These are phyloP conservation scores for Eudiplozoon nipponicum DNA, from an alignment of 2,888 invertebrate genomes.

Conservation along the genomic window DNA sequence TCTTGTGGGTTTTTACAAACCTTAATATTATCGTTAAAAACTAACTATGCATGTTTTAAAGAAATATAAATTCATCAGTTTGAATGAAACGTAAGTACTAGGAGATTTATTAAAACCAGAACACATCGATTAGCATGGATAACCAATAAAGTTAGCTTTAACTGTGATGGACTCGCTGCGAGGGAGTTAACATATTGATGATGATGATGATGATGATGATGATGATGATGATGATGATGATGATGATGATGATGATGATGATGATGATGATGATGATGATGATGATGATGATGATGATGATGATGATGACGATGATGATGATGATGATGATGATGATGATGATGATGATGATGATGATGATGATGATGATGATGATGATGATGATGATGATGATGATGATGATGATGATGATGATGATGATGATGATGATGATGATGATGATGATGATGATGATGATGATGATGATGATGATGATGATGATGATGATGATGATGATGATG, in stretches of 20 bases:
- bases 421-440: neutral
- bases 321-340: slow-evolving; percentile 2
- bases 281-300: slow-evolving; percentile 2
- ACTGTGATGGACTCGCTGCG: too few species aligned
- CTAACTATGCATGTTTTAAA: too few species aligned
- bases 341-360: slow-evolving; percentile 2
- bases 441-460: slow-evolving; percentile 2
- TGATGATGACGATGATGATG: slow-evolving; percentile 1
- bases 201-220: slow-evolving; percentile 2
- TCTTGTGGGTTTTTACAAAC: too few species aligned
- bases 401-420: slow-evolving; percentile 2
- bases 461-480: slow-evolving; percentile 2
- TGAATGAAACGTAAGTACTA: too few species aligned
- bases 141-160: too few species aligned
- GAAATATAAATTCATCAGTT: too few species aligned
- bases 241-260: slow-evolving; percentile 2
- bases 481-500: slow-evolving; percentile 2
- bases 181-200: neutral
- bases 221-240: slow-evolving; percentile 2
- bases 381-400: slow-evolving; percentile 2
- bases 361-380: slow-evolving; percentile 2
- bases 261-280: neutral
- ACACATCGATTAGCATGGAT: too few species aligned
- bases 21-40: too few species aligned
- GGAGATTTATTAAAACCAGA: too few species aligned